Conservation (phyloP, 2,888 invertebrate species). For the Gisinianus flammeolus region DNA sequence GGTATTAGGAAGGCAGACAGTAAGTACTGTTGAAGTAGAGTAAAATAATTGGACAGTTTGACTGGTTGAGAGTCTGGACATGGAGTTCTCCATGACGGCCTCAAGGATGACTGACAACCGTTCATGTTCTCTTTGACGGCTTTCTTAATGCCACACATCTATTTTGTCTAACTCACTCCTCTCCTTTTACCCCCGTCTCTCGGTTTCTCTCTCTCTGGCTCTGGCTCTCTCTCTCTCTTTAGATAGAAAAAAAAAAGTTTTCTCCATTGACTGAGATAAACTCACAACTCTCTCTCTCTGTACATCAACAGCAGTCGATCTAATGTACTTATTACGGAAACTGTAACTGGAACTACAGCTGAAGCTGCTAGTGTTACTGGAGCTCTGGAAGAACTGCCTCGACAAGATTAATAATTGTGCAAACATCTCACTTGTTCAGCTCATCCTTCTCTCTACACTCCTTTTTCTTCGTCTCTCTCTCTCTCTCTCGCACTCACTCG, state of each 20-base stretch:
- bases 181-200: no score
- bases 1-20: constrained; percentile 7
- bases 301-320: constrained; percentile 13
- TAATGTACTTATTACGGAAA: neutral
- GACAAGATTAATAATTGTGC: constrained; percentile 34
- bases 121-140: constrained; percentile 36
- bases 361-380: no score
- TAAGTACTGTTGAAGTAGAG: constrained; percentile 26
- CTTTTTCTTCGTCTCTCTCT: no score
- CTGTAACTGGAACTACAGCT: no score
- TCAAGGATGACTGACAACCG: constrained; percentile 38
- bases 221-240: neutral
- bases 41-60: constrained; percentile 40
- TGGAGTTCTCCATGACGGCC: constrained; percentile 16
- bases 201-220: neutral
- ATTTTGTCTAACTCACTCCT: constrained; percentile 26
- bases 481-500: no score
- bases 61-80: constrained; percentile 31
- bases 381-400: no score
- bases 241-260: neutral
- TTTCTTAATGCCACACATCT: constrained; percentile 39
- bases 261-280: constrained; percentile 26
- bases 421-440: constrained; percentile 22
- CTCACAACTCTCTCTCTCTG: neutral
- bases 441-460: no score